A percentile compares a stretch with the other conserved stretches of the same genome.
Evolutionary conservation across 2,888 invertebrate species (phyloP).

Genomic region (Antheraea assamensis): DNA sequence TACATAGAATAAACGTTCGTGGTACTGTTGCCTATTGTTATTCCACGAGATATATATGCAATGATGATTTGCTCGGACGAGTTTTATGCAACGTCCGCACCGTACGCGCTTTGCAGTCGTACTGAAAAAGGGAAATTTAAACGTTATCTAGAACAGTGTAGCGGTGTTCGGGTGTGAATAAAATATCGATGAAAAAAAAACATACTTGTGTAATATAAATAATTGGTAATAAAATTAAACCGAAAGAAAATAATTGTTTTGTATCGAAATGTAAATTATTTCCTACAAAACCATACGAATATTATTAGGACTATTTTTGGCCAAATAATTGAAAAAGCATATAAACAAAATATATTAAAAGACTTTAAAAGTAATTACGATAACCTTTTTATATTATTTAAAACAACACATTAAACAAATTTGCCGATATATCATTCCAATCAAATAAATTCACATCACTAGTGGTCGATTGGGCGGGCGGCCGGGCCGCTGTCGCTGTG

Average conservation of each 20-base stretch:
- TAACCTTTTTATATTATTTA: not conserved
- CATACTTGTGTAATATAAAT: not conserved
- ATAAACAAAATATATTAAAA: not conserved
- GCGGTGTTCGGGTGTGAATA: conserved; percentile 36
- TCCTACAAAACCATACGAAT: not conserved
- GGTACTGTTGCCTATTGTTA: conserved; percentile 26
- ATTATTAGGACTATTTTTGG: not conserved
- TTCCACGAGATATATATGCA: conserved; percentile 33
- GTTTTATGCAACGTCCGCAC: conserved; percentile 29
- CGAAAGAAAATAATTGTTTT: not conserved
- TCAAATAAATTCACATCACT: conserved; percentile 45
- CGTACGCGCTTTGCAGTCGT: conserved; percentile 46
- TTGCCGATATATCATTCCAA: conserved; percentile 32
- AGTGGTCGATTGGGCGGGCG: conserved; percentile 64
- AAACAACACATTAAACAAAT: conserved; percentile 12
- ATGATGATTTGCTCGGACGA: conserved; percentile 24
- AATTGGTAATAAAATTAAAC: not conserved
- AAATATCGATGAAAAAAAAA: conserved; percentile 40
- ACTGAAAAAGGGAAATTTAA: conserved; percentile 68
- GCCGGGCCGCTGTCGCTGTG: conserved; percentile 35
- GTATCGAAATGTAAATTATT: not conserved
- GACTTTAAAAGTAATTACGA: not conserved
- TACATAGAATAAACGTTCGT: conserved; percentile 16
- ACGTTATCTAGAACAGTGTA: conserved; percentile 46
- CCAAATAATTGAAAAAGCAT: not conserved